phyloP scores from a whole-genome alignment of 2,888 invertebrate genomes.

The Allophyes oxyacanthae region DNA sequence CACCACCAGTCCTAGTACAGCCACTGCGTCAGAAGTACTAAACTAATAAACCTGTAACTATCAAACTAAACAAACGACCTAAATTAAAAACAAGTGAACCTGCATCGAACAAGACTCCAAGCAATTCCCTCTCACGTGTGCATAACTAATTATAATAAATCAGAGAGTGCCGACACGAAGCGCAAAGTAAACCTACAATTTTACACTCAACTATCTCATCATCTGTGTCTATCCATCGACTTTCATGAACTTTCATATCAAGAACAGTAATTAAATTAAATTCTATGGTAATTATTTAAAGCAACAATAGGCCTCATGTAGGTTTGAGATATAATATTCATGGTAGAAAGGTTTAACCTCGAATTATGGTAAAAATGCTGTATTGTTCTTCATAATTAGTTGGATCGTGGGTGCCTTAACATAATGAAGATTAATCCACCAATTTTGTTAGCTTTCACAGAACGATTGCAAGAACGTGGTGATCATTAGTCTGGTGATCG shows the following conservation, averaged over 20 bases:
- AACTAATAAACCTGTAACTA: no score
- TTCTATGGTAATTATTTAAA: conserved; percentile 14
- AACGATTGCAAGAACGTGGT: conserved; percentile 22
- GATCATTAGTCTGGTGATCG: conserved; percentile 44
- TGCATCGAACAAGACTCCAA: conserved; percentile 17
- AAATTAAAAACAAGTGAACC: conserved; percentile 8
- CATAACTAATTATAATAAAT: conserved; percentile 38
- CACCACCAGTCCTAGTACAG: no score
- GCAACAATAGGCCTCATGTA: conserved; percentile 35
- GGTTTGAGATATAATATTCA: conserved; percentile 2
- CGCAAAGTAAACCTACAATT: conserved; percentile 34
- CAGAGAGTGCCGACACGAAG: conserved; percentile 20
- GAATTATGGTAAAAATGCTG: conserved; percentile 3
- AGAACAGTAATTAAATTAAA: conserved; percentile 33
- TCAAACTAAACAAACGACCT: no score
- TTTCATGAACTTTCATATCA: conserved; percentile 41
- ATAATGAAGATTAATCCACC: conserved; percentile 65
- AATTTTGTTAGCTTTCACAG: conserved; percentile 62
- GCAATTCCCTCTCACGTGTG: conserved; percentile 23
- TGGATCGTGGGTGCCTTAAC: conserved; percentile 45
- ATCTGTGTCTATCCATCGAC: conserved; percentile 16
- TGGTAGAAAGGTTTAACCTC: conserved; percentile 11
- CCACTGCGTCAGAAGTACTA: no score
- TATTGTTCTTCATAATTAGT: conserved; percentile 48
- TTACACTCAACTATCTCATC: conserved; percentile 28